Evolutionary conservation across 2,113 vertebrate species (phyloP).

Genomic region (Charina bottae): DNA sequence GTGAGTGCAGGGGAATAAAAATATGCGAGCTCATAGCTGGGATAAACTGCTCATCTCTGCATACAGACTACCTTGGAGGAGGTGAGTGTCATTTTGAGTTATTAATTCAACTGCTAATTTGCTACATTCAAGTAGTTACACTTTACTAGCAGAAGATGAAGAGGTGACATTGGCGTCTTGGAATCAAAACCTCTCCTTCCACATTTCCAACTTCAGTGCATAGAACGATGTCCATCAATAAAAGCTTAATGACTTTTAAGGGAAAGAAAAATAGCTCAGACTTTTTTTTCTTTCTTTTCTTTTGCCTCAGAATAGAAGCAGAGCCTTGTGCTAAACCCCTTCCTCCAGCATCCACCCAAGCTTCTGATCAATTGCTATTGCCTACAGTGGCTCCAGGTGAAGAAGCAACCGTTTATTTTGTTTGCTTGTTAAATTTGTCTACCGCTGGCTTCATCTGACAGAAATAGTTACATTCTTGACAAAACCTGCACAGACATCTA

Average conservation of each 20-base stretch:
- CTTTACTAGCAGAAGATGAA: neutral
- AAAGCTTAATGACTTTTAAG: slow-evolving; percentile 8
- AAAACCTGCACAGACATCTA: neutral
- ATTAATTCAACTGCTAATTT: neutral
- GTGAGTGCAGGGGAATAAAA: slow-evolving; percentile 18
- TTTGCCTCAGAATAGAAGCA: neutral
- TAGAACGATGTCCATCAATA: neutral
- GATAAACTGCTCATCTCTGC: slow-evolving; percentile 9
- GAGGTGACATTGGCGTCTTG: neutral
- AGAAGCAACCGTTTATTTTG: neutral
- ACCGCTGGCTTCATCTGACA: neutral
- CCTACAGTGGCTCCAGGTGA: neutral
- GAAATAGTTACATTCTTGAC: neutral
- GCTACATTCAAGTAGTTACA: slow-evolving; percentile 22
- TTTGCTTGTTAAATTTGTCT: neutral
- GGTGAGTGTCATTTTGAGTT: neutral
- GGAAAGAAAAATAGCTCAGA: neutral
- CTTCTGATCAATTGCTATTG: neutral
- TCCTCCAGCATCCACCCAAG: neutral
- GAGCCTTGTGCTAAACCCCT: neutral
- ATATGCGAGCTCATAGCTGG: neutral
- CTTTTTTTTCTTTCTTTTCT: neutral
- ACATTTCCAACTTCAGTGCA: neutral
- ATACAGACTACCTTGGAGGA: slow-evolving; percentile 9
- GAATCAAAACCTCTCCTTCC: neutral